Conservation (phyloP, 2,888 invertebrate genomes). For the Volucella zonaria region DNA sequence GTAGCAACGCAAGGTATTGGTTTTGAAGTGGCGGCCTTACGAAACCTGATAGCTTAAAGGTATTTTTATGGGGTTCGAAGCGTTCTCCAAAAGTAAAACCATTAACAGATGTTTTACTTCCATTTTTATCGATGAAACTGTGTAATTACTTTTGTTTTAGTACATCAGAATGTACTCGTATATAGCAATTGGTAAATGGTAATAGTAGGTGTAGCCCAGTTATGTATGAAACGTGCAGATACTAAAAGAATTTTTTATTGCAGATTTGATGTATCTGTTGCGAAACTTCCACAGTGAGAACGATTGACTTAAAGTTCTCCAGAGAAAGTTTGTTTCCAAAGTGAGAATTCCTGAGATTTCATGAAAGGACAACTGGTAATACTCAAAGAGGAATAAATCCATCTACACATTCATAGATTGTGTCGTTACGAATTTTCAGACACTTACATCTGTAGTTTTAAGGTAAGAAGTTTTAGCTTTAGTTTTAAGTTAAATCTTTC, state of each 20-base stretch:
- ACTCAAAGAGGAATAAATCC: too few species aligned
- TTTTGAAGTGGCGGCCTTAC: slow-evolving; percentile 1
- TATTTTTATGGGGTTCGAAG: slow-evolving; percentile 15
- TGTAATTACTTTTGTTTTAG: slow-evolving; percentile 56
- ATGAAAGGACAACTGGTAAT: too few species aligned
- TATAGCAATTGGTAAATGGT: background rate
- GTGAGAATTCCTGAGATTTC: too few species aligned
- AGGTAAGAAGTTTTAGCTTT: too few species aligned
- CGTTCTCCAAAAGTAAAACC: slow-evolving; percentile 19
- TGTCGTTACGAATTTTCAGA: too few species aligned
- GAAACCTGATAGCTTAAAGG: slow-evolving; percentile 26
- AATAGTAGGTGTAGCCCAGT: too few species aligned
- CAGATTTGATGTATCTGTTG: background rate
- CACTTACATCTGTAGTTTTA: too few species aligned
- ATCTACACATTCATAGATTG: too few species aligned
- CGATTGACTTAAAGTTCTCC: slow-evolving; percentile 25
- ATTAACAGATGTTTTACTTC: slow-evolving; percentile 40
- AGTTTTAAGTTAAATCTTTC: too few species aligned
- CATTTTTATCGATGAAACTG: slow-evolving; percentile 45
- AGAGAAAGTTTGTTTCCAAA: background rate
- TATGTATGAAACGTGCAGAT: too few species aligned
- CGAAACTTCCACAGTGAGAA: slow-evolving; percentile 28
- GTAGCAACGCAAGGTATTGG: background rate
- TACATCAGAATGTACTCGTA: slow-evolving; percentile 20
- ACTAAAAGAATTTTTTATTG: slow-evolving; percentile 3